A percentile compares a stretch with the other conserved stretches of the same genome.
phyloP scores from a whole-genome alignment of 2,888 invertebrate genomes.

The Malthinus seriepunctatus region DNA sequence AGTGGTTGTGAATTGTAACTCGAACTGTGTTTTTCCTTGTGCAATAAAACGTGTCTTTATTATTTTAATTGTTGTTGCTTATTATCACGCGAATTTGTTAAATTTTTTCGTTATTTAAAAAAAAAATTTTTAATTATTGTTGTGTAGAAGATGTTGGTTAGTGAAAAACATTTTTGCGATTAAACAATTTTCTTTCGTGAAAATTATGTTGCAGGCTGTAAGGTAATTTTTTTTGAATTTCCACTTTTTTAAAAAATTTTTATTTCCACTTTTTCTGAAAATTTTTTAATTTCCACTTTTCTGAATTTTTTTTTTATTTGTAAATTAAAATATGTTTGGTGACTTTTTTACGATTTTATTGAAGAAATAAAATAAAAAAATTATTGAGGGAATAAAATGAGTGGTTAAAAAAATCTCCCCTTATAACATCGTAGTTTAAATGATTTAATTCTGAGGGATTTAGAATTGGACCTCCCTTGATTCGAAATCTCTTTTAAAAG shows the following conservation, averaged over 20 bases:
- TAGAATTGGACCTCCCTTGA: conserved; percentile 36
- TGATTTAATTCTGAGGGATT: conserved; percentile 42
- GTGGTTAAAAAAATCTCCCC: conserved; percentile 30
- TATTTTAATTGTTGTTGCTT: conserved; percentile 11
- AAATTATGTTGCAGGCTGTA: conserved; percentile 15
- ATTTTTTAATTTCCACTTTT: neutral
- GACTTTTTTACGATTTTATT: neutral
- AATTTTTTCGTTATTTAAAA: neutral
- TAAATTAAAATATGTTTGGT: neutral
- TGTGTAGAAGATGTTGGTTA: neutral
- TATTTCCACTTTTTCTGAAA: neutral
- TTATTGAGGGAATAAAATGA: conserved; percentile 9
- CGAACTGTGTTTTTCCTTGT: conserved; percentile 22
- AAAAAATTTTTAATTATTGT: conserved; percentile 1
- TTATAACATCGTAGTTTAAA: conserved; percentile 30
- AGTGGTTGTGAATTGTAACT: conserved; percentile 20
- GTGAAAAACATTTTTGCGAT: neutral
- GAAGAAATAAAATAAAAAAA: neutral
- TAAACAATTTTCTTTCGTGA: neutral
- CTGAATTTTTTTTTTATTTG: neutral
- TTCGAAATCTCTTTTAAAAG: conserved; percentile 38
- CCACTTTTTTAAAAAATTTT: neutral
- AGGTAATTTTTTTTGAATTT: conserved; percentile 13
- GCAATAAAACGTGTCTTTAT: conserved; percentile 19
- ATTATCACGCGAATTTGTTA: neutral